Evolutionary conservation across 2,888 invertebrate species (phyloP).

Genomic region (Podotricha telesiphe): DNA sequence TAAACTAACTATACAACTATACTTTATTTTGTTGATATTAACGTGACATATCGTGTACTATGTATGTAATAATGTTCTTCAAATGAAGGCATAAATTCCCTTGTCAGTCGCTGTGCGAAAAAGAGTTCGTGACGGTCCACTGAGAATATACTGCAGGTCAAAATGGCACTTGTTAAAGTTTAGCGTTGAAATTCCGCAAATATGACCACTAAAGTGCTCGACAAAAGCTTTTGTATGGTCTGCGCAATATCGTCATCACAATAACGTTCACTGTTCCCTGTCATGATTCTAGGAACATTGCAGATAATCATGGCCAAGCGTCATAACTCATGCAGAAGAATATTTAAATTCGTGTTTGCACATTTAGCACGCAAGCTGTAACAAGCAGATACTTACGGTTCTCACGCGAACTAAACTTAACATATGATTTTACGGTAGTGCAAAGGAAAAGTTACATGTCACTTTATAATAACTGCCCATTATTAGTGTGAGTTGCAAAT

Average conservation of each 20-base stretch:
- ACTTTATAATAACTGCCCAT: conserved; percentile 27
- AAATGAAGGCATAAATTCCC: conserved; percentile 36
- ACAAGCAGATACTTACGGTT: conserved; percentile 56
- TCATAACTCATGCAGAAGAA: conserved; percentile 55
- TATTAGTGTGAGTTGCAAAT: neutral
- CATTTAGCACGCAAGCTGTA: conserved; percentile 64
- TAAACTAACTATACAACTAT: neutral
- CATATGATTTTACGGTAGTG: conserved; percentile 44
- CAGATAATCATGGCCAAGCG: conserved; percentile 62
- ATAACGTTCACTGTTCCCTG: conserved; percentile 39
- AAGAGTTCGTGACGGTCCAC: conserved; percentile 45
- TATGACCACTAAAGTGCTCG: conserved; percentile 38
- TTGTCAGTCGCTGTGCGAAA: conserved; percentile 38
- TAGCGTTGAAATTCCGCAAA: conserved; percentile 28
- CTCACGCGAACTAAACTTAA: conserved; percentile 60
- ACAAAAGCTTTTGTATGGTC: conserved; percentile 32
- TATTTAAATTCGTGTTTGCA: conserved; percentile 64
- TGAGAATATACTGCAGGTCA: conserved; percentile 42
- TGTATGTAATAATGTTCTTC: conserved; percentile 1
- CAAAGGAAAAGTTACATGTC: conserved; percentile 32
- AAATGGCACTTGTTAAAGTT: conserved; percentile 40
- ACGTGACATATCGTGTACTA: neutral
- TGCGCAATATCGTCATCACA: conserved; percentile 41
- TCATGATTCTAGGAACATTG: conserved; percentile 52
- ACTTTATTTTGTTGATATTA: neutral